phyloP scores from a whole-genome alignment of 1,140 invertebrate genomes.

The Halesus radiatus region DNA sequence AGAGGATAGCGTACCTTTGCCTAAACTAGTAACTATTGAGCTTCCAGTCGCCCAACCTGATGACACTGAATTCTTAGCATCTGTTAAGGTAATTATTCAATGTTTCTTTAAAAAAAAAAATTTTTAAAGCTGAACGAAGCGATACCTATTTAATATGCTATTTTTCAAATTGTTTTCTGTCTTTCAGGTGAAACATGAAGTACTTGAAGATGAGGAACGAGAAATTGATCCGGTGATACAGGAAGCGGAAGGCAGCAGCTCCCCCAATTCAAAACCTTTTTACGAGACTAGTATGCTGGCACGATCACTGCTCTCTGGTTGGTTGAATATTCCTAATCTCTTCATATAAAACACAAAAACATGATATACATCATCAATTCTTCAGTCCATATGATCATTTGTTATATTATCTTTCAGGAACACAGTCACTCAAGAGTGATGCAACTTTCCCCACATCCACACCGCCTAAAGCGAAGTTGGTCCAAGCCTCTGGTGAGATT shows the following conservation, averaged over 20 bases:
- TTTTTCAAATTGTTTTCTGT: background rate
- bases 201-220: constrained; percentile 44
- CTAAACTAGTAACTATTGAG: background rate
- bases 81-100: constrained; percentile 9
- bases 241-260: constrained; percentile 23
- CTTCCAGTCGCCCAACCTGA: background rate
- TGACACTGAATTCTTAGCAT: constrained; percentile 3
- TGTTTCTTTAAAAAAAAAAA: no score
- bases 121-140: background rate
- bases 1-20: background rate
- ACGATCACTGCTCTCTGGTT: constrained; percentile 68
- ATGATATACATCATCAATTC: background rate
- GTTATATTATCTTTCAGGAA: constrained; percentile 42
- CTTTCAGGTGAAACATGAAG: constrained; percentile 53
- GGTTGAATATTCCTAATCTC: background rate
- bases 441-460: background rate
- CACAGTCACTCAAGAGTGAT: constrained; percentile 52
- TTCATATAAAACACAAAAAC: background rate
- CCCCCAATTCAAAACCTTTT: constrained; percentile 59
- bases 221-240: constrained; percentile 33
- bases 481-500: constrained; percentile 26
- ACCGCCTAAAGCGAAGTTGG: background rate
- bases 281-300: constrained; percentile 71
- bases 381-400: background rate
- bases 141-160: background rate